Evolutionary conservation across 92 coral and sea anemone genomes (phyloP), one percentile per base, ranked within the genome.

Genomic region (Phenganax stokvisi): DNA sequence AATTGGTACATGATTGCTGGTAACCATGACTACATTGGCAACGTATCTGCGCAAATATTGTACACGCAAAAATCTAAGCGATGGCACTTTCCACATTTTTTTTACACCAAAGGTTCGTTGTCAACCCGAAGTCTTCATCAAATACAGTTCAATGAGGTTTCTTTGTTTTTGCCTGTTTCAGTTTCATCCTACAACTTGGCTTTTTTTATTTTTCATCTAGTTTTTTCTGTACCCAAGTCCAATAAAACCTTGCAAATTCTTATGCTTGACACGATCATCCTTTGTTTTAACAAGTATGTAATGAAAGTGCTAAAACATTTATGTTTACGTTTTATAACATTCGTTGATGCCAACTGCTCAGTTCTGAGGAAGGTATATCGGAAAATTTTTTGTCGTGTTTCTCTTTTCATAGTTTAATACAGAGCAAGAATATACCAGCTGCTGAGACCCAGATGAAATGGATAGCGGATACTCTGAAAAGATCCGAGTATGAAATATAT

Each of bases 1-100:
- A 87, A 86, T 80, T 93, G 98, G 98, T 92, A 88, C 84, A 88
- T 93, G 98, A 81, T 91, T 51, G 98, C 98, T 17, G 98, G 98
- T 73, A 93, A 93, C 83, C 98, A 93, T 52, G 98, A 93, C 80
- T 87, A 93, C 85, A 56, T 64, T 12, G 81, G 88, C n/a, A 91
- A 93, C 81, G 92, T 89, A 60, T 88, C 97, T 12, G 98, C 97
- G 12, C 98, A 93, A 85, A 88, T 93, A 79, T 90, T 89, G 15
- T 93, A 93, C 61, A 88, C 89, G 0, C 85, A 88, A 72, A 78
- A 74, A 57, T 93, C 98, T 20, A 77, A 25, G 12, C 90, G 98
- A 52, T 93, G 98, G 98, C 82, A 80, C 76, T 93, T 88, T 69
- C 98, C 98, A 4, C 62, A 89, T 76, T 90, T 83, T 78, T 93